Percentiles rank a stretch among this genome's conserved stretches.
Evolutionary conservation across 2,888 invertebrate genomes (phyloP).

Genomic region (Epiperipatus broadwayi): DNA sequence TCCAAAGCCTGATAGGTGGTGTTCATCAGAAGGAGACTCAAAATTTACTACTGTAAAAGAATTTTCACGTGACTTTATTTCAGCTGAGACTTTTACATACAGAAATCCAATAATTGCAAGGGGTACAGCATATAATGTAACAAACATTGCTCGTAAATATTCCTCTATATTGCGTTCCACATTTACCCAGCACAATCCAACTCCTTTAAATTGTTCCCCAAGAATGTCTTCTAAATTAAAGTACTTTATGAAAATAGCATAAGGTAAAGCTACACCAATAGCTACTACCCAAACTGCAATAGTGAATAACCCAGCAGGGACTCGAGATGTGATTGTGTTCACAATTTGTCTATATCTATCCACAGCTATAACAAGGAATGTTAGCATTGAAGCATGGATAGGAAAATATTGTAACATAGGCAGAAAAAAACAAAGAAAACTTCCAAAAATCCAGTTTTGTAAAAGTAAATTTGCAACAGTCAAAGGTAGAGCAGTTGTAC

Average conservation of each 20-base stretch:
- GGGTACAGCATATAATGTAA: conserved; percentile 37
- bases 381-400: conserved; percentile 46
- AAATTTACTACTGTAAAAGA: conserved; percentile 21
- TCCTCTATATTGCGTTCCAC: conserved; percentile 23
- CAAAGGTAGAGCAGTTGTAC: conserved; percentile 45
- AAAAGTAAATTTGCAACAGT: conserved; percentile 45
- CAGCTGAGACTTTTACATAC: conserved; percentile 43
- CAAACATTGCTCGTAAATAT: conserved; percentile 25
- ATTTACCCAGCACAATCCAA: conserved; percentile 25
- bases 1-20: too few species aligned
- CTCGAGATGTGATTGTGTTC: conserved; percentile 41
- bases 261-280: conserved; percentile 47
- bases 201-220: conserved; percentile 21
- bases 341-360: conserved; percentile 45
- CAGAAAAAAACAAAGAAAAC: conserved; percentile 46
- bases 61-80: conserved; percentile 38
- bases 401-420: conserved; percentile 56
- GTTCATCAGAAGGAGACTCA: conserved; percentile 17
- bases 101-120: conserved; percentile 41
- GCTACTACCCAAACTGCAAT: conserved; percentile 50
- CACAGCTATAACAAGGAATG: conserved; percentile 45
- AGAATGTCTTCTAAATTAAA: conserved; percentile 43
- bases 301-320: conserved; percentile 44
- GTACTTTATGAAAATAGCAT: conserved; percentile 50
- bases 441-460: conserved; percentile 52